Conservation (phyloP, 2,797 vertebrate genomes). For the Platalea minor region DNA sequence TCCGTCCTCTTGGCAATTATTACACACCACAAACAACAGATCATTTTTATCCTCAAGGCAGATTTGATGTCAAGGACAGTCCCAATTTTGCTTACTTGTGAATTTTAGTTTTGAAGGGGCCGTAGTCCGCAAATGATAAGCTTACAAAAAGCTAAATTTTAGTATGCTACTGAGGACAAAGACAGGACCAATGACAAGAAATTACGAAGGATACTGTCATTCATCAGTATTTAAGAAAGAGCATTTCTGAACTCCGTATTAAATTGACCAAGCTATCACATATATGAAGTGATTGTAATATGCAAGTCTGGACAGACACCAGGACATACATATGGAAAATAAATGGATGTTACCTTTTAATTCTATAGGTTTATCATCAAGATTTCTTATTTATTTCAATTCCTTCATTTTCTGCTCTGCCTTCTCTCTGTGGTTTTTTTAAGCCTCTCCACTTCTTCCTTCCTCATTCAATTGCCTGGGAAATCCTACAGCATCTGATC, state of each 20-base stretch:
- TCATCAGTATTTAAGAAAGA: not conserved
- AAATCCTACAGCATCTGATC: not conserved
- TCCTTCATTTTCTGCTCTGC: not conserved
- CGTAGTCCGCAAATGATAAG: not conserved
- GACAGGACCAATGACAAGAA: not conserved
- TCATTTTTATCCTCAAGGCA: not conserved
- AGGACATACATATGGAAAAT: not conserved
- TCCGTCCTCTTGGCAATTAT: not conserved
- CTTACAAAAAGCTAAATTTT: not conserved
- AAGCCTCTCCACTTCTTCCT: not conserved
- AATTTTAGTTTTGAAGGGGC: not conserved
- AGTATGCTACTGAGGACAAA: not conserved
- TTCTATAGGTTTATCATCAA: not conserved
- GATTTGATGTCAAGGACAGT: not conserved
- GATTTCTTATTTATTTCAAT: not conserved
- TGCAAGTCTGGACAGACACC: not conserved
- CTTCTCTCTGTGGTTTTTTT: not conserved
- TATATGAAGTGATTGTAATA: accelerated
- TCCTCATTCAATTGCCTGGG: not conserved
- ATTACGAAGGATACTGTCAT: not conserved
- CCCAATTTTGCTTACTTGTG: not conserved
- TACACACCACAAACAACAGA: not conserved
- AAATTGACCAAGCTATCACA: not conserved
- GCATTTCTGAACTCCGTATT: not conserved
- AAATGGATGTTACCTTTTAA: not conserved